Percentiles rank a stretch among this genome's conserved stretches.
Evolutionary conservation across 2,797 vertebrate genomes (phyloP).

Genomic region (Pantherophis vulpinus): DNA sequence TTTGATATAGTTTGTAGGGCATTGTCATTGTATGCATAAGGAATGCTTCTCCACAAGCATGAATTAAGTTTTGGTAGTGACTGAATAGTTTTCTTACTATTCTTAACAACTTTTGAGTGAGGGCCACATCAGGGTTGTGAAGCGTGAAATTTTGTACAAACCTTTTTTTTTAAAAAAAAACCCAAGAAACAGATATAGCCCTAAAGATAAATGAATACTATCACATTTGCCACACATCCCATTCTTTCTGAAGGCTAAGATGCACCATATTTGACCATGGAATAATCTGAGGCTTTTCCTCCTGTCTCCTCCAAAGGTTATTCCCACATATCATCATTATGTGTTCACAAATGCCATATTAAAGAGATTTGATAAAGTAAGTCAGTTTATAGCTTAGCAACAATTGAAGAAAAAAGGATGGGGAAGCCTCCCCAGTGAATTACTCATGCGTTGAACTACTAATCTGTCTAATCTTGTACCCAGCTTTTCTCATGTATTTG

Average conservation of each 20-base stretch:
- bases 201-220: background rate
- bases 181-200: too few species aligned
- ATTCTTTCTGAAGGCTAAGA: background rate
- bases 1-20: too few species aligned
- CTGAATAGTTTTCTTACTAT: too few species aligned
- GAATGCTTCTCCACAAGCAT: too few species aligned
- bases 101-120: too few species aligned
- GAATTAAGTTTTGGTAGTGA: too few species aligned
- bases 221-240: background rate
- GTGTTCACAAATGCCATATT: background rate
- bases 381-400: background rate
- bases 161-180: too few species aligned
- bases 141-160: background rate
- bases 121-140: too few species aligned
- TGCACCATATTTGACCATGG: background rate
- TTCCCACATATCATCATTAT: background rate
- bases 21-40: too few species aligned
- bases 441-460: background rate
- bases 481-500: background rate
- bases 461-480: background rate
- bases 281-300: background rate
- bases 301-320: background rate
- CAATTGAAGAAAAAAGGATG: background rate
- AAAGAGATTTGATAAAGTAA: background rate
- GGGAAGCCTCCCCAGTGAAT: background rate